phyloP scores from a whole-genome alignment of 92 coral and sea anemone species.

The Desmophyllum pertusum region DNA sequence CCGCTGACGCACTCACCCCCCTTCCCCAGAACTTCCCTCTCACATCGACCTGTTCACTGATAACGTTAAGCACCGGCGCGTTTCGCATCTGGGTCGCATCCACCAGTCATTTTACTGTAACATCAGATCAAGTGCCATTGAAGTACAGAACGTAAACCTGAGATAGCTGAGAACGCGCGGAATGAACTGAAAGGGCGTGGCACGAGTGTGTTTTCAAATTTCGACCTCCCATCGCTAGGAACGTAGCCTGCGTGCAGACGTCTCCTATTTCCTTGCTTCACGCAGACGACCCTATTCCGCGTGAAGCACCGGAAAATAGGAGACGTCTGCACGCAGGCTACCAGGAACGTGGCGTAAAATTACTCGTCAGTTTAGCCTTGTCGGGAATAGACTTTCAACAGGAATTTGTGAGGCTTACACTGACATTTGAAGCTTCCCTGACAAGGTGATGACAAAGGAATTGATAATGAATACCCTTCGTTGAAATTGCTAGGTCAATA shows the following conservation, averaged over 20 bases:
- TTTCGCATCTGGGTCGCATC: background rate
- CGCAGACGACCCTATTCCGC: too few relatives aligned
- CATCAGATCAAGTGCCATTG: background rate
- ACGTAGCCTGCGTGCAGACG: too few relatives aligned
- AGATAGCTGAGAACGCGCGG: slow-evolving; percentile 3
- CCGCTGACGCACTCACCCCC: too few relatives aligned
- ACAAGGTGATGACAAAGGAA: slow-evolving; percentile 21
- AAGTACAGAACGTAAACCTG: background rate
- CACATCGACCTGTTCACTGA: too few relatives aligned
- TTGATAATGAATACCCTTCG: background rate
- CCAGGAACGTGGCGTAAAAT: background rate
- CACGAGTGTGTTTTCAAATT: background rate
- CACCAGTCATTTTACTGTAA: background rate
- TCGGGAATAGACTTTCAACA: background rate
- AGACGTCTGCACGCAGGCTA: too few relatives aligned
- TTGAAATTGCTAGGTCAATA: too few relatives aligned
- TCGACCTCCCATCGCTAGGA: background rate
- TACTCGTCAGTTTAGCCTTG: background rate
- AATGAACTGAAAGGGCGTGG: slow-evolving; percentile 4
- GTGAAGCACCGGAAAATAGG: too few relatives aligned
- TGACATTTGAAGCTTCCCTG: background rate
- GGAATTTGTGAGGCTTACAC: background rate
- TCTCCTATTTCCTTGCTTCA: too few relatives aligned
- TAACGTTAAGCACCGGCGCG: background rate
- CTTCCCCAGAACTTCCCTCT: too few relatives aligned